phyloP scores from a whole-genome alignment of 1,140 invertebrate species.

The Calycopis cecrops region DNA sequence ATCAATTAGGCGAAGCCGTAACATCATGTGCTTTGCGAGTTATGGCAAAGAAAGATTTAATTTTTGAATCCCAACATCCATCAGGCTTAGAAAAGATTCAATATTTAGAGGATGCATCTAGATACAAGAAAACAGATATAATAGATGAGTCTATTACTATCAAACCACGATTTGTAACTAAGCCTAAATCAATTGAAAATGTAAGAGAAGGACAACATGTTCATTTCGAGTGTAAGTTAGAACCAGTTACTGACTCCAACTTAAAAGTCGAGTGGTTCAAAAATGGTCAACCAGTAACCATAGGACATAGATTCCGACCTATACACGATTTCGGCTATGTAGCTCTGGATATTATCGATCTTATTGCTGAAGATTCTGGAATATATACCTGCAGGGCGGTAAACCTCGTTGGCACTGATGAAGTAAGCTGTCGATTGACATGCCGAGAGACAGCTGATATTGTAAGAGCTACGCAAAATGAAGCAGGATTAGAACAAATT shows the following conservation, averaged over 20 bases:
- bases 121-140: slow-evolving; percentile 88
- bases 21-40: slow-evolving; percentile 92
- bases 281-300: slow-evolving; percentile 90
- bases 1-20: slow-evolving; percentile 94
- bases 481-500: slow-evolving; percentile 89
- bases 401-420: slow-evolving; percentile 91
- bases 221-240: slow-evolving; percentile 98
- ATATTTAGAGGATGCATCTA: slow-evolving; percentile 90
- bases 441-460: slow-evolving; percentile 87
- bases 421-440: slow-evolving; percentile 83
- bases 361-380: slow-evolving; percentile 95
- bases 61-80: slow-evolving; percentile 90
- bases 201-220: slow-evolving; percentile 93
- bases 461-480: slow-evolving; percentile 88
- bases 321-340: slow-evolving; percentile 98
- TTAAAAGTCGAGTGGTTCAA: slow-evolving; percentile 96
- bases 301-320: slow-evolving; percentile 93
- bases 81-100: slow-evolving; percentile 93
- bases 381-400: slow-evolving; percentile 95
- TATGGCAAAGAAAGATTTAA: slow-evolving; percentile 90
- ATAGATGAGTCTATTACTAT: slow-evolving; percentile 89
- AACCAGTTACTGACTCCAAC: slow-evolving; percentile 96
- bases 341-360: slow-evolving; percentile 91
- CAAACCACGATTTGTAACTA: slow-evolving; percentile 88
- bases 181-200: slow-evolving; percentile 89